A percentile compares a stretch with the other conserved stretches of the same genome.
phyloP scores from a whole-genome alignment of 2,113 vertebrate species.

The Rostratula benghalensis region DNA sequence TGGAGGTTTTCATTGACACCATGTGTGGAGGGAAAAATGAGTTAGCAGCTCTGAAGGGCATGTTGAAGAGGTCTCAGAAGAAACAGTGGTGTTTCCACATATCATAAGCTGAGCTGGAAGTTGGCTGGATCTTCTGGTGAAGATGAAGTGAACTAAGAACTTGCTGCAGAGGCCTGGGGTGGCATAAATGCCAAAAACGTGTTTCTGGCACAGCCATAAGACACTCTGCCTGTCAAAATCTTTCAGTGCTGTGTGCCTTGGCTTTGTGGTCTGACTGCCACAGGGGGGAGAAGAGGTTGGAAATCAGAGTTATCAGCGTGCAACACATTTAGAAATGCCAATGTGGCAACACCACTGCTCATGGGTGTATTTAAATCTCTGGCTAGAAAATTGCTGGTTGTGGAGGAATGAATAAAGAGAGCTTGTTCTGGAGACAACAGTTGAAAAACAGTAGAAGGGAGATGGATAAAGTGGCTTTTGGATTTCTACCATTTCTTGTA shows the following conservation, averaged over 20 bases:
- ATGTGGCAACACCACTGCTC: not conserved
- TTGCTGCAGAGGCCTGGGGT: not conserved
- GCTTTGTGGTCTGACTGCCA: not conserved
- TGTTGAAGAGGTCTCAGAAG: not conserved
- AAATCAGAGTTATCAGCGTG: not conserved
- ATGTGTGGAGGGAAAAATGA: not conserved
- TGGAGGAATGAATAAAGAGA: not conserved
- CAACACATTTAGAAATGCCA: not conserved
- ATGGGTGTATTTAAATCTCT: constrained; percentile 18
- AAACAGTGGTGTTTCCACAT: not conserved
- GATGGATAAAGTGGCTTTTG: not conserved
- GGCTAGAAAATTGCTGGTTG: constrained; percentile 16
- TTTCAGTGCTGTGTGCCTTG: not conserved
- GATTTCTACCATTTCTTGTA: not conserved
- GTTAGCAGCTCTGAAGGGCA: not conserved
- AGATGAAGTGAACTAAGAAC: not conserved
- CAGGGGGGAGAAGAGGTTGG: constrained; percentile 6
- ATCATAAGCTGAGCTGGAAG: not conserved
- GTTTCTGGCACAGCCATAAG: not conserved
- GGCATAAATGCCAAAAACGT: not conserved
- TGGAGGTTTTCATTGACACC: not conserved
- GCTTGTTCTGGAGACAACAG: not conserved
- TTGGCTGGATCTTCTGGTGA: not conserved
- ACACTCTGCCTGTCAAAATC: not conserved
- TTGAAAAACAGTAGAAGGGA: not conserved